These are phyloP conservation scores for Thripadectes ignobilis DNA, from an alignment of 2,797 vertebrate species.

Conservation along the genomic window DNA sequence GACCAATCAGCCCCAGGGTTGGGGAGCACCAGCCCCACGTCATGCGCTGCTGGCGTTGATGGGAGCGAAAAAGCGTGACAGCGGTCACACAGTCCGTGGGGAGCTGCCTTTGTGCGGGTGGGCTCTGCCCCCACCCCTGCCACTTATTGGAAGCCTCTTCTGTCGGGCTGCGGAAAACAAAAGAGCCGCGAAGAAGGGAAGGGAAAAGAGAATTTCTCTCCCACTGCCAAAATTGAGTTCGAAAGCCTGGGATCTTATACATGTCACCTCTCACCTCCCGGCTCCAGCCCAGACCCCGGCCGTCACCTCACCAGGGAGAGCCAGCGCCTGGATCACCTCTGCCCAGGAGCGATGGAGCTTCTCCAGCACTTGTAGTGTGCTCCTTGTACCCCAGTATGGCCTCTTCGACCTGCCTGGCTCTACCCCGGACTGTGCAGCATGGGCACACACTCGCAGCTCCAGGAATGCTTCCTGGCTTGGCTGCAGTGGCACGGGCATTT, in stretches of 20 bases:
- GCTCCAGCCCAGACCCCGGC: background rate
- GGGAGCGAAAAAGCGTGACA: constrained; percentile 29
- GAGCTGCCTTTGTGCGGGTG: constrained; percentile 4
- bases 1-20: constrained; percentile 69
- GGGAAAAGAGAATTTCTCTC: background rate
- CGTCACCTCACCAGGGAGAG: background rate
- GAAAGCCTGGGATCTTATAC: background rate
- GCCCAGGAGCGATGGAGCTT: background rate
- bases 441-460: background rate
- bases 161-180: background rate
- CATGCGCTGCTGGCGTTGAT: constrained; percentile 21
- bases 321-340: background rate
- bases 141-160: background rate
- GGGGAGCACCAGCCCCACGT: constrained; percentile 34
- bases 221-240: background rate
- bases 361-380: background rate
- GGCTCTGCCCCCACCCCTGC: background rate
- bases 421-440: accelerated
- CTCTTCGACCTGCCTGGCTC: background rate
- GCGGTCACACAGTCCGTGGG: background rate
- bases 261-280: background rate
- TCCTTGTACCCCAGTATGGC: accelerated
- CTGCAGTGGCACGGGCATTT: accelerated
- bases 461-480: background rate
- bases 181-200: background rate